phyloP scores from a whole-genome alignment of 2,113 vertebrate genomes.

The Lutjanus erythropterus region DNA sequence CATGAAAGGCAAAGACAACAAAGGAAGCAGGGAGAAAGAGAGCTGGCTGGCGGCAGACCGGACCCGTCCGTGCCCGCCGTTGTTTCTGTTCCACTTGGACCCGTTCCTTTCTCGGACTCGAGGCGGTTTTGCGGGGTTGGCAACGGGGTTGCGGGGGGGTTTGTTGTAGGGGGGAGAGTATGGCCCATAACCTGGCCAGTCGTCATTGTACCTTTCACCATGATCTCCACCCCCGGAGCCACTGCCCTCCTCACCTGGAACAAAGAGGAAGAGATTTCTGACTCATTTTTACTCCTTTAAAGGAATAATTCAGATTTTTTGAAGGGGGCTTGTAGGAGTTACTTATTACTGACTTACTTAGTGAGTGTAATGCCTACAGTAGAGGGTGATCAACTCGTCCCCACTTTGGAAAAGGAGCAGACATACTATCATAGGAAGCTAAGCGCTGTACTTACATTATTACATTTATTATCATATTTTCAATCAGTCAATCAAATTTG shows the following conservation, averaged over 20 bases:
- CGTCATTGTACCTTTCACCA: conserved; percentile 87
- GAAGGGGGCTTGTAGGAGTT: too few species aligned
- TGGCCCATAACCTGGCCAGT: conserved; percentile 84
- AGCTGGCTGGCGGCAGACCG: conserved; percentile 61
- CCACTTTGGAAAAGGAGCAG: too few species aligned
- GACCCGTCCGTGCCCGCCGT: conserved; percentile 68
- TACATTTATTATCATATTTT: too few species aligned
- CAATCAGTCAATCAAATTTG: too few species aligned
- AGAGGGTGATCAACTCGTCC: too few species aligned
- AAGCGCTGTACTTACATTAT: too few species aligned
- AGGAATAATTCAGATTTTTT: too few species aligned
- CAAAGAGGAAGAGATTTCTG: background rate
- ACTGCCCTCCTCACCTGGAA: conserved; percentile 87
- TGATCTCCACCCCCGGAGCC: conserved; percentile 87
- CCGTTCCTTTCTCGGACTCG: conserved; percentile 76
- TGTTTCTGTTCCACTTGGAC: conserved; percentile 79
- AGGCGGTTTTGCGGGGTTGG: conserved; percentile 76
- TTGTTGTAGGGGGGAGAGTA: conserved; percentile 76
- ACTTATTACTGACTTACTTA: too few species aligned
- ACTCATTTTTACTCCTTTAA: background rate
- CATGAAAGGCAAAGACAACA: conserved; percentile 61
- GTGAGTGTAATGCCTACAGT: too few species aligned
- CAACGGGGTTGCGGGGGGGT: conserved; percentile 63
- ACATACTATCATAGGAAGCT: too few species aligned
- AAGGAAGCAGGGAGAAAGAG: conserved; percentile 42